Conservation (phyloP, 2,113 vertebrate genomes). For the Rhinolophus sinicus region DNA sequence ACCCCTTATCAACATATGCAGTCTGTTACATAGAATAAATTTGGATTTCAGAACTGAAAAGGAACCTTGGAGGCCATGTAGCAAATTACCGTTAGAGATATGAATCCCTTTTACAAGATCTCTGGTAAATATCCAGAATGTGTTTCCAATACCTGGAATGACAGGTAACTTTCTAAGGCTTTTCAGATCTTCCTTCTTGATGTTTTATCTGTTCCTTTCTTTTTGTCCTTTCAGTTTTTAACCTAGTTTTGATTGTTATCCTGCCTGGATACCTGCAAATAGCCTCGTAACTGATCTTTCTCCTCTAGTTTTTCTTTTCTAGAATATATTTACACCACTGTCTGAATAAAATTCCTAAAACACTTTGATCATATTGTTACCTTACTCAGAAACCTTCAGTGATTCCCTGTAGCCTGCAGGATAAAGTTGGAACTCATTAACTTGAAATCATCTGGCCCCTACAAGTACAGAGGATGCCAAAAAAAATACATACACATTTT, state of each 20-base stretch:
- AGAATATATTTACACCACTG: conserved; percentile 20
- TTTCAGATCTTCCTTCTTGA: neutral
- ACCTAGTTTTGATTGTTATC: conserved; percentile 12
- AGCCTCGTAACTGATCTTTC: conserved; percentile 33
- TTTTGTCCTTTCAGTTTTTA: neutral
- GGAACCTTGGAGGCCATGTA: neutral
- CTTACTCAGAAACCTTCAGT: neutral
- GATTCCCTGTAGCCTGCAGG: conserved; percentile 10
- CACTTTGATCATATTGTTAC: conserved; percentile 32
- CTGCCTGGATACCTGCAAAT: neutral
- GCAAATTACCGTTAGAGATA: neutral
- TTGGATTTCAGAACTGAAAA: conserved; percentile 17
- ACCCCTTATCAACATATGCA: neutral
- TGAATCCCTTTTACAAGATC: neutral
- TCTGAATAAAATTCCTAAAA: conserved; percentile 40
- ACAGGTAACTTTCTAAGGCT: neutral
- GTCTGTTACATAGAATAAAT: neutral
- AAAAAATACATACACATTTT: too few relatives aligned
- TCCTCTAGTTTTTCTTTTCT: neutral
- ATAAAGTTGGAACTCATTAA: conserved; percentile 46
- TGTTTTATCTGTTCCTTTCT: neutral
- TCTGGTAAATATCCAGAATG: neutral
- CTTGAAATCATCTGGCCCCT: conserved; percentile 14
- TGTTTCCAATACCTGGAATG: neutral
- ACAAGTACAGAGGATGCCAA: too few relatives aligned